phyloP scores from a whole-genome alignment of 2,797 vertebrate genomes.

The Hipposideros larvatus region DNA sequence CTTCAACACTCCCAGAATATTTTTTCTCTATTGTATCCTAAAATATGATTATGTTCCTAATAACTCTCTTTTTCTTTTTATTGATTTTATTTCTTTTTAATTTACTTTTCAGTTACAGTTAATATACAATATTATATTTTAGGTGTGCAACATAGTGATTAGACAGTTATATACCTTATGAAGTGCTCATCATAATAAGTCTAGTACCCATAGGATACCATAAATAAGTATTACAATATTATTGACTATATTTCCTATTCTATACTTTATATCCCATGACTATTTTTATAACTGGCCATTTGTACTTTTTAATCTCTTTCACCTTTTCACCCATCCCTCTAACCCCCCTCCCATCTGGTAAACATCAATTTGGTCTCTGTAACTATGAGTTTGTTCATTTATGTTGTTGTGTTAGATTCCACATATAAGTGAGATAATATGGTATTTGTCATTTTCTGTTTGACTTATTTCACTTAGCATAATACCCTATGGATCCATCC shows the following conservation, averaged over 20 bases:
- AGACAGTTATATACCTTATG: background rate
- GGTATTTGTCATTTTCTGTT: no score
- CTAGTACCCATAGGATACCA: background rate
- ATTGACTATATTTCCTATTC: background rate
- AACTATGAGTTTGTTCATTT: no score
- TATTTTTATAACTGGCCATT: background rate
- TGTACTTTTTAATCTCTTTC: background rate
- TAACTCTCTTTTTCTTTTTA: background rate
- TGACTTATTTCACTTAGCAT: no score
- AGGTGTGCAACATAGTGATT: background rate
- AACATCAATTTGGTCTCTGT: no score
- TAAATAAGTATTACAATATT: background rate
- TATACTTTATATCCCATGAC: background rate
- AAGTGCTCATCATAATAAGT: background rate
- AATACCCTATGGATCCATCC: no score
- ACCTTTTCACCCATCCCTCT: no score
- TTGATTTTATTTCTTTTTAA: background rate
- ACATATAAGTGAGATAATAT: no score
- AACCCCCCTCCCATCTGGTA: no score
- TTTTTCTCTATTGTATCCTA: background rate
- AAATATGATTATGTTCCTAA: background rate
- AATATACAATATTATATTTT: background rate
- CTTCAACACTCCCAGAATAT: background rate
- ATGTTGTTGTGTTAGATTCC: no score
- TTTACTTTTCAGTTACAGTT: background rate